Evolutionary conservation across 2,888 invertebrate species (phyloP), one percentile per base, ranked within the genome.

Genomic region (Eupeodes luniger): DNA sequence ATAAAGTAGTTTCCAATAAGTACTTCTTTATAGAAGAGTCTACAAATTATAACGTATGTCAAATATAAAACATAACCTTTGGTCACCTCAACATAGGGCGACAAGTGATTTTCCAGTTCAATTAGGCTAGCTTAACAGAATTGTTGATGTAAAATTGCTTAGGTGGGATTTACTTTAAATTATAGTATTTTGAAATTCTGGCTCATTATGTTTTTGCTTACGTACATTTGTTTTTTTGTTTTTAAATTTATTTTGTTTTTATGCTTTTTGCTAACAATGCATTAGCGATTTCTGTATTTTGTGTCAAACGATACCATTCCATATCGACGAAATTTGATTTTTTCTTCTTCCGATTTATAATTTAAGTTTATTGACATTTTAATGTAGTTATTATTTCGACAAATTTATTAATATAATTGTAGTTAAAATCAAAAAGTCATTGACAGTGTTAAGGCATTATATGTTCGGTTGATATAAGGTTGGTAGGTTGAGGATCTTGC

Each of bases 121-220:
- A 62, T 78, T 81, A 74, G 55, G 49, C n/a, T 55, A 34, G 49
- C 16, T 81, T 81, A 53, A 67, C 61, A 61, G 81, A 85, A 78
- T 78, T 61, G 49, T 36, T 57, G 69, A 27, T 55, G 57, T n/a
- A 55, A 76, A 76, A 53, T 16, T 74, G 85, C 77, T 77, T 61
- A 62, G 40, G 36, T 51, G 77, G 44, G 51, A 57, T 59, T 78
- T 51, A 36, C 40, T 51, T 72, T 53, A 67, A 67, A 67, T 51
- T 36, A 67, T 36, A 11, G 53, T 16, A 27, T 84, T 84, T 57
- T 40, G 75, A 84, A 79, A 84, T 55, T 3, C 77, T 47, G 72
- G 11, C 7, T 49, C 19, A 67, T 55, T 62, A 55, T 57, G 49
- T 49, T 59, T 44, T 47, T 47, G 47, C 11, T 47, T 11, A 47